Evolutionary conservation across 2,888 invertebrate genomes (phyloP), one percentile per base, ranked within the genome.

Genomic region (Callinectes sapidus): DNA sequence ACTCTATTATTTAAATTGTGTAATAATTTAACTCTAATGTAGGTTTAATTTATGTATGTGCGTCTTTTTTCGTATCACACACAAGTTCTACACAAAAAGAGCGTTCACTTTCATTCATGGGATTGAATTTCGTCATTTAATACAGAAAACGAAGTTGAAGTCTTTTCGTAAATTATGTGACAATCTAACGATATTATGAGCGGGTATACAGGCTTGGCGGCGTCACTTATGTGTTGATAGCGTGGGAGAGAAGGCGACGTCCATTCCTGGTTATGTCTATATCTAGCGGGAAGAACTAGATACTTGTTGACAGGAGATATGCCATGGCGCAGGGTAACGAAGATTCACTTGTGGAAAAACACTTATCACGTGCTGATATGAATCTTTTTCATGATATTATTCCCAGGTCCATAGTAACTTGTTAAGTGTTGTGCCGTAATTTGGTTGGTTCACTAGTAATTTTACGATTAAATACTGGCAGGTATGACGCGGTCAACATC

Each of bases 341-440:
- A n/a, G n/a, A 28, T 71, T 71, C 71, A 71, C 6, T 28, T 10
- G 28, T 71, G 71, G 71, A 71, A 28, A 23, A 71, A n/a, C 71
- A 71, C n/a, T 71, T 5, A 71, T 71, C 71, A 71, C n/a, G 71
- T 71, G 71, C 71, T 71, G 28, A 71, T 71, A 23, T 71, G 71
- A 5, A 28, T 71, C 28, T 28, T 61, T 1, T 23, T 71, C 71
- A 28, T 71, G 71, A 0, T 71, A 71, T 71, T 71, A 71, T 71
- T n/a, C 71, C 28, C 28, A 5, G 10, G n/a, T 71, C 28, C 28
- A 71, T 71, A 10, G n/a, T 10, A 71, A 71, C 28, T 71, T 71
- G 71, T 71, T n/a, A 28, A 71, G 28, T 71, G 28, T 13, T 71
- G 71, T 71, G 13, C 6, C 2, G n/a, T 71, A 71, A 6, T n/a